Base-by-base conservation (phyloP, 2,888 invertebrate genomes). In the Synergus umbraculus region DNA sequence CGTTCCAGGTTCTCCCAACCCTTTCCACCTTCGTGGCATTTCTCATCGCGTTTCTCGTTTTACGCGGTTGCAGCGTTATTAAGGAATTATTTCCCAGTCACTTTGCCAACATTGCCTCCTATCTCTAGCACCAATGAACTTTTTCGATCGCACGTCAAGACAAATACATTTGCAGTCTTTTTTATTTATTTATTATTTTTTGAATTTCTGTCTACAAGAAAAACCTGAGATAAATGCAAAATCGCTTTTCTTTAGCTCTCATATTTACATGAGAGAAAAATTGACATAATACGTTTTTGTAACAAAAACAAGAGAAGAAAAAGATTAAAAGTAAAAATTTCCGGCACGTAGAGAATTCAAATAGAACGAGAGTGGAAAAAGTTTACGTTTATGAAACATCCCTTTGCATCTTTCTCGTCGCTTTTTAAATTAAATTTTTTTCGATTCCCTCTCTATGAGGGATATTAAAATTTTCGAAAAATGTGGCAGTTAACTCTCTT, bases 61-160 rank as follows among this genome's bases (percentile, higher is more conserved):
- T 60, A 63, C 60, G 73, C 46, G 76, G 60, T 76, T 44, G 46
- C 73, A 44, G 41, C 73, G 64, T 76, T 78, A 78, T 78, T 78
- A 78, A 78, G 49, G 64, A 78, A 78, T 78, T 76, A 76, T 76
- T 73, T 78, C 64, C 41, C 64, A 73, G 66, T 66, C 78, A 58
- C 66, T 73, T 73, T 73, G 73, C 73, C 73, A 73, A 73, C 54
- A 73, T 73, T 73, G 54, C 54, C 37, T 54, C 54, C 54, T 54
- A 73, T 54, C 73, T 73, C 49, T 37, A 54, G 37, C 37, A 49
- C 49, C 73, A 73, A 73, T 73, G 73, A 73, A 73, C 73, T 73
- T 54, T 54, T 37, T 54, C 54, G 54, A 73, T 73, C 37, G 10
- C 37, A 73, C 37, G n/a, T 73, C 54, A 15, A 73, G 49, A 73